These are phyloP conservation scores for Automeris io DNA, from an alignment of 2,888 invertebrate genomes.

Conservation along the genomic window DNA sequence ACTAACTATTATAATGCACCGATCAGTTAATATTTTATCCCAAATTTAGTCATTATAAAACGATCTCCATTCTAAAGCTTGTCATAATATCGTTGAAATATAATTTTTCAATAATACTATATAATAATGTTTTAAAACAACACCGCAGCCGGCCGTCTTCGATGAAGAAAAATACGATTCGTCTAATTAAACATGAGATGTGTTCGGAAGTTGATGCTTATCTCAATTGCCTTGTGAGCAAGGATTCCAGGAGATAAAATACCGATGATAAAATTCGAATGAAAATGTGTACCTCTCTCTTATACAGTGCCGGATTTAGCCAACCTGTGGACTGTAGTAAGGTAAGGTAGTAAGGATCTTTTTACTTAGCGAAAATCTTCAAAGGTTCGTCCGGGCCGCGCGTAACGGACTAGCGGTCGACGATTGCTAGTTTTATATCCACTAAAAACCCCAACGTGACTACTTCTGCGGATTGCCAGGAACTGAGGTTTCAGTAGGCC, in stretches of 20 bases:
- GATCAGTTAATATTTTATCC: neutral
- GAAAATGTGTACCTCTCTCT: conserved; percentile 1
- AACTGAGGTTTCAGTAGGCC: too few species aligned
- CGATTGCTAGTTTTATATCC: too few species aligned
- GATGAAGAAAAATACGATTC: conserved; percentile 24
- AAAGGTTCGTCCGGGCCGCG: too few species aligned
- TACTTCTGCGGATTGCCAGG: too few species aligned
- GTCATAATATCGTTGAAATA: conserved; percentile 20
- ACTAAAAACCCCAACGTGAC: too few species aligned
- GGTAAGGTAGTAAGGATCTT: too few species aligned
- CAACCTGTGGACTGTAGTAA: too few species aligned
- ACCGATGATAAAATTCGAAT: conserved; percentile 21
- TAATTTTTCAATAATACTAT: conserved; percentile 23
- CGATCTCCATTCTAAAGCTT: conserved; percentile 19
- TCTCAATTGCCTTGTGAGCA: conserved; percentile 41
- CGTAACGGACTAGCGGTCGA: too few species aligned
- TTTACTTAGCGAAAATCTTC: too few species aligned
- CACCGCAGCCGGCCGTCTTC: conserved; percentile 33
- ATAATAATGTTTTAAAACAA: conserved; percentile 26
- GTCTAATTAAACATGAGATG: conserved; percentile 35
- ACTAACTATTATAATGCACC: neutral
- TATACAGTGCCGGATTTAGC: neutral
- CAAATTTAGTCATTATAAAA: conserved; percentile 2
- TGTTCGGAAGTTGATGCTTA: conserved; percentile 45
- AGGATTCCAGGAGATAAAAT: conserved; percentile 40